Conservation (phyloP, 2,113 vertebrate species). For the Pongo abelii region DNA sequence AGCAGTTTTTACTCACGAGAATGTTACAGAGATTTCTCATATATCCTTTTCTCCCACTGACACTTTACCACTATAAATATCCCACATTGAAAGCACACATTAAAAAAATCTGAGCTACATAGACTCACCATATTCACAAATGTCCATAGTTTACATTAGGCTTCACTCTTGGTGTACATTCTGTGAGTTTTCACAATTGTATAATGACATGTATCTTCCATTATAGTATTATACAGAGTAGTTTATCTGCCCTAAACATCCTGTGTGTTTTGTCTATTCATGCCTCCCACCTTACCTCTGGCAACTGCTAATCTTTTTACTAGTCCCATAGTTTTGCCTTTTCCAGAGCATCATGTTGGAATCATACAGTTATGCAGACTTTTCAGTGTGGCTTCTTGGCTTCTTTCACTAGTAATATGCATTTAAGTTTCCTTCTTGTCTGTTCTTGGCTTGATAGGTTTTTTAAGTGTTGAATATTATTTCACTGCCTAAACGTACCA, state of each 20-base stretch:
- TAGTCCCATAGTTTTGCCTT: neutral
- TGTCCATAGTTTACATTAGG: neutral
- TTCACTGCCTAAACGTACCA: neutral
- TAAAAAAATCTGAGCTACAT: too few relatives aligned
- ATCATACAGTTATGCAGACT: neutral
- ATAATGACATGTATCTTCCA: neutral
- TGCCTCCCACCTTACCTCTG: neutral
- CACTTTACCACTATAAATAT: neutral
- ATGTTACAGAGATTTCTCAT: neutral
- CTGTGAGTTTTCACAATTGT: neutral
- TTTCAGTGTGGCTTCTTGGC: neutral
- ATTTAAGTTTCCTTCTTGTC: neutral
- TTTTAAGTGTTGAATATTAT: neutral
- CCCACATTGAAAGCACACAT: too few relatives aligned
- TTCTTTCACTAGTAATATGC: neutral
- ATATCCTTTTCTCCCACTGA: neutral
- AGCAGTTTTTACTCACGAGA: neutral
- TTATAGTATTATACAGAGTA: neutral
- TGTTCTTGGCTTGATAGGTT: neutral
- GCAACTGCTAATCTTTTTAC: neutral
- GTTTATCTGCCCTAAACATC: neutral
- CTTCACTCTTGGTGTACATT: neutral
- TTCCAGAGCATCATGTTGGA: neutral
- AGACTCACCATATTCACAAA: neutral
- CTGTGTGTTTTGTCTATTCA: neutral